A percentile compares a stretch with the other conserved stretches of the same genome.
Evolutionary conservation across 1,140 invertebrate genomes (phyloP).

Genomic region (Drosophila azteca): DNA sequence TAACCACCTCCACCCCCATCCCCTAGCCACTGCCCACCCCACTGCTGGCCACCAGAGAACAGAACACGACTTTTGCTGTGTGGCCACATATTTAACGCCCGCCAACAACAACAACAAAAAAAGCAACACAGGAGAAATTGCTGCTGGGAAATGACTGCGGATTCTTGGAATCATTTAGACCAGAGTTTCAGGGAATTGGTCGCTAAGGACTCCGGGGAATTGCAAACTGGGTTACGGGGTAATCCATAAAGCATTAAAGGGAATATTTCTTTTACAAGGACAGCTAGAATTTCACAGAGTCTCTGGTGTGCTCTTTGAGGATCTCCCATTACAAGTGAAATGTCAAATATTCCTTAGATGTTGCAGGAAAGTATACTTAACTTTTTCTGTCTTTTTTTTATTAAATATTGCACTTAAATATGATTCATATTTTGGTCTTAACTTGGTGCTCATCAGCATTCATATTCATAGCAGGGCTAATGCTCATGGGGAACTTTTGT

Average conservation of each 20-base stretch:
- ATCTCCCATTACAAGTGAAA: neutral
- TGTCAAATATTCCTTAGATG: neutral
- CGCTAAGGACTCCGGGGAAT: constrained; percentile 26
- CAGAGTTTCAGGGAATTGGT: constrained; percentile 34
- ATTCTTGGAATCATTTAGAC: constrained; percentile 61
- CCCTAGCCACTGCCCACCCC: neutral
- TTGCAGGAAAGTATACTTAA: too few relatives aligned
- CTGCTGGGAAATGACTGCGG: constrained; percentile 38
- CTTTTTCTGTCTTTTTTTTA: neutral
- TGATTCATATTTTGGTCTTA: too few relatives aligned
- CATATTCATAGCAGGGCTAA: too few relatives aligned
- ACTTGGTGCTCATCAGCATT: too few relatives aligned
- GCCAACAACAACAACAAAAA: neutral
- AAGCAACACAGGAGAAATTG: constrained; percentile 25
- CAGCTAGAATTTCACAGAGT: constrained; percentile 19
- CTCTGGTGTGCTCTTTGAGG: neutral
- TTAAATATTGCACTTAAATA: too few relatives aligned
- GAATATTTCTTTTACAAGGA: constrained; percentile 8
- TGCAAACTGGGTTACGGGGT: constrained; percentile 43
- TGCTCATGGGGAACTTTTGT: too few relatives aligned
- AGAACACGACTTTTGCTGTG: constrained; percentile 32
- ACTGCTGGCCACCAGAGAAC: constrained; percentile 15
- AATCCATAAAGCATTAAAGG: constrained; percentile 36
- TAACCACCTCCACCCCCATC: neutral
- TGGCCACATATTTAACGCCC: constrained; percentile 23